These are phyloP conservation scores for Steatocranus sp. DNA, from an alignment of 2,797 vertebrate genomes.

Conservation along the genomic window DNA sequence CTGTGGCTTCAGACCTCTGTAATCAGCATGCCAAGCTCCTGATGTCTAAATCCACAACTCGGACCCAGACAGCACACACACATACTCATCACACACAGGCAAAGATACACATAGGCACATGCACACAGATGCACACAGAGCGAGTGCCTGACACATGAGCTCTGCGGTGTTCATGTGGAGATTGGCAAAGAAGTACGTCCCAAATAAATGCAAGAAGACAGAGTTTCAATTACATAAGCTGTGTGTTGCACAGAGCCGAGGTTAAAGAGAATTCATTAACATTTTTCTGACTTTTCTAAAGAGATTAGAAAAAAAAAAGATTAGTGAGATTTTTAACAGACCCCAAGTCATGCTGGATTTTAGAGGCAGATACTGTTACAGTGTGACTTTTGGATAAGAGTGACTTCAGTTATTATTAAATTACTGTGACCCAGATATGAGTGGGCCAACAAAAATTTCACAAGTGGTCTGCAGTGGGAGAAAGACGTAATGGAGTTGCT, in stretches of 20 bases:
- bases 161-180: slow-evolving; percentile 34
- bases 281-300: background rate
- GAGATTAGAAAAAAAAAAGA: background rate
- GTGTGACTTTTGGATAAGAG: background rate
- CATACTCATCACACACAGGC: background rate
- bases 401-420: background rate
- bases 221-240: slow-evolving; percentile 11
- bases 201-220: slow-evolving; percentile 29
- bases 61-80: slow-evolving; percentile 44
- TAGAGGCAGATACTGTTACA: background rate
- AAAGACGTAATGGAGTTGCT: background rate
- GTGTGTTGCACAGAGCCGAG: background rate
- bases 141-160: slow-evolving; percentile 29
- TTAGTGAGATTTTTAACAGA: background rate
- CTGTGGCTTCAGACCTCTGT: slow-evolving; percentile 62
- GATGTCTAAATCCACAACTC: slow-evolving; percentile 70
- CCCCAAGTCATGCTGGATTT: background rate
- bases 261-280: background rate
- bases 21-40: slow-evolving; percentile 72
- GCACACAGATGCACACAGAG: slow-evolving; percentile 5
- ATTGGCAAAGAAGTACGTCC: slow-evolving; percentile 11
- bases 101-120: background rate
- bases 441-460: background rate
- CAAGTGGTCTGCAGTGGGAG: background rate
- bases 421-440: background rate